Conservation (phyloP, 2,888 invertebrate genomes). For the Rosalia funebris region DNA sequence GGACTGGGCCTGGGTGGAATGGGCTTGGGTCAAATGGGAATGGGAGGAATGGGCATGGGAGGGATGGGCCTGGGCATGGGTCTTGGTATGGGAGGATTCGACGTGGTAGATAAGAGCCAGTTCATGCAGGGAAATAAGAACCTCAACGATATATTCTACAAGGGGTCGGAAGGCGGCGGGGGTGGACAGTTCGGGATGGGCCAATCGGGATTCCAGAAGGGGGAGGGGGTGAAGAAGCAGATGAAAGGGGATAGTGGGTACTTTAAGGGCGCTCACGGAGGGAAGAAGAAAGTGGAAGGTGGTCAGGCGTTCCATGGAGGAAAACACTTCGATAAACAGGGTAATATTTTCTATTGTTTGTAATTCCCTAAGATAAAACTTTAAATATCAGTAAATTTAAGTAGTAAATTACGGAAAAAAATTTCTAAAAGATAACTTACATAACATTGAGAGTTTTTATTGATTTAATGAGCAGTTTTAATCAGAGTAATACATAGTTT, state of each 20-base stretch:
- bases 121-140: slow-evolving; percentile 11
- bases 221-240: slow-evolving; percentile 14
- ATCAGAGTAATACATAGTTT: no score
- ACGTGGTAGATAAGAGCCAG: slow-evolving; percentile 10
- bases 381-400: no score
- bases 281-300: slow-evolving; percentile 1
- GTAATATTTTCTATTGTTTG: not conserved
- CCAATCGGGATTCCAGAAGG: slow-evolving; percentile 9
- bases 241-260: slow-evolving; percentile 5
- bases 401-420: no score
- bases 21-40: slow-evolving; percentile 17
- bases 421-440: no score
- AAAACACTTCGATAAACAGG: slow-evolving; percentile 7
- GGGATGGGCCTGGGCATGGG: slow-evolving; percentile 37
- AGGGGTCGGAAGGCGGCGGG: not conserved
- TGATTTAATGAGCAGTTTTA: no score
- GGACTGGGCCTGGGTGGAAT: slow-evolving; percentile 51
- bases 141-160: slow-evolving; percentile 15
- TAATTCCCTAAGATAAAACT: not conserved
- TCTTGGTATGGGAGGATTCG: slow-evolving; percentile 44
- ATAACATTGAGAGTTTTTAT: no score
- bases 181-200: slow-evolving; percentile 15
- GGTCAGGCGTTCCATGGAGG: slow-evolving; percentile 5
- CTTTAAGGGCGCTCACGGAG: not conserved
- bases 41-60: slow-evolving; percentile 48